A percentile compares a stretch with the other conserved stretches of the same genome.
Evolutionary conservation across 2,888 invertebrate genomes (phyloP).

Genomic region (Eurytoma californica): DNA sequence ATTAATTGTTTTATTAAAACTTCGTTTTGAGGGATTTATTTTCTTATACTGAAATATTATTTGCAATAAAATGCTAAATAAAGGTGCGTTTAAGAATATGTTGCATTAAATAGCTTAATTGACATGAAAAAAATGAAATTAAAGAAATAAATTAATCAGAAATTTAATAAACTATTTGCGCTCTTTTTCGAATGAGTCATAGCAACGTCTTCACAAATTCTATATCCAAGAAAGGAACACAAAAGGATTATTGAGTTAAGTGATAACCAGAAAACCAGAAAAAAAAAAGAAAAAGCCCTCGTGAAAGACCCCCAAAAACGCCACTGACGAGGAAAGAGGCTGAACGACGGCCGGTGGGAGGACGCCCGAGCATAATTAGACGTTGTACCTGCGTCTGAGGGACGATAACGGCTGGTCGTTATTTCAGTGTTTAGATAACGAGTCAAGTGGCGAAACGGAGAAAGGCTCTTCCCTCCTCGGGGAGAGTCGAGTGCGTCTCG

Average conservation of each 20-base stretch:
- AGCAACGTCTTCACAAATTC: too few species aligned
- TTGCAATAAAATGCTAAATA: too few species aligned
- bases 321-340: neutral
- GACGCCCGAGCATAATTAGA: conserved; percentile 70
- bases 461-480: conserved; percentile 39
- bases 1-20: too few species aligned
- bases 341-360: conserved; percentile 34
- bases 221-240: too few species aligned
- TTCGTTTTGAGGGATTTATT: too few species aligned
- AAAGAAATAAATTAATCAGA: too few species aligned
- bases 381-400: conserved; percentile 68
- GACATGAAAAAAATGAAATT: too few species aligned
- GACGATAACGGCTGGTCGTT: conserved; percentile 71
- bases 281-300: neutral
- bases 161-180: too few species aligned
- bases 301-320: conserved; percentile 7
- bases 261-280: neutral
- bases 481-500: neutral
- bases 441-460: conserved; percentile 47
- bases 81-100: too few species aligned
- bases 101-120: too few species aligned
- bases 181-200: too few species aligned
- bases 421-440: conserved; percentile 74
- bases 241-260: neutral
- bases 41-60: too few species aligned